Evolutionary conservation across 23 tunicate species (phyloP).

Genomic region (Ciona savignyi): DNA sequence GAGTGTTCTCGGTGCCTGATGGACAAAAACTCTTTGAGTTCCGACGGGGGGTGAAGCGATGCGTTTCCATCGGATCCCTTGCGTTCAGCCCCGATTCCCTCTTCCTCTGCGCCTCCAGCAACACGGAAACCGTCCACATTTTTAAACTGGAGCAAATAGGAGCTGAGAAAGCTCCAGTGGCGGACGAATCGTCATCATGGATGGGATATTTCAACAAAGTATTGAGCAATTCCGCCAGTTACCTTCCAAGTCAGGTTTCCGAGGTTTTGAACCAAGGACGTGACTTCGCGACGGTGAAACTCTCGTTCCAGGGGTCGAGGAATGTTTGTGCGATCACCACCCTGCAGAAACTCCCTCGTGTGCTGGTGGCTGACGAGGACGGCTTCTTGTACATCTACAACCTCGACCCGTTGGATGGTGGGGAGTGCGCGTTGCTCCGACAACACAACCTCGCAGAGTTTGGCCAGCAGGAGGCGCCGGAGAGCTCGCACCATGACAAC

Average conservation of each 20-base stretch:
- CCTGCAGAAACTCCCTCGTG: slow-evolving; percentile 32
- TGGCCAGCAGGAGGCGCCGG: too few relatives aligned
- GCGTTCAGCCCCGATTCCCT: slow-evolving; percentile 46
- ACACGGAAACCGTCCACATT: slow-evolving; percentile 80
- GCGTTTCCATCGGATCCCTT: slow-evolving; percentile 55
- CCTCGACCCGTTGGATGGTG: slow-evolving; percentile 46
- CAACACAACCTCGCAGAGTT: too few relatives aligned
- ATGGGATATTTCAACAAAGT: slow-evolving; percentile 57
- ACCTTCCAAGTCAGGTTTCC: slow-evolving; percentile 53
- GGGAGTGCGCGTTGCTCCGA: slow-evolving; percentile 58
- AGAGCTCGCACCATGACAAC: too few relatives aligned
- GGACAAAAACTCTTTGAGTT: slow-evolving; percentile 74
- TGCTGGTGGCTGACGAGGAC: slow-evolving; percentile 61
- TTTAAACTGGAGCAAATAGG: slow-evolving; percentile 39
- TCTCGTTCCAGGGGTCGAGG: slow-evolving; percentile 32
- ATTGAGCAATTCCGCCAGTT: slow-evolving; percentile 32
- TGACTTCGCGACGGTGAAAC: slow-evolving; percentile 72
- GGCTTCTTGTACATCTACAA: slow-evolving; percentile 79
- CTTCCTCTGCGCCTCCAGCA: slow-evolving; percentile 66
- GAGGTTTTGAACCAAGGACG: slow-evolving; percentile 60
- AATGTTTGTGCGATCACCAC: slow-evolving; percentile 54
- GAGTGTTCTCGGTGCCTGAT: slow-evolving; percentile 70
- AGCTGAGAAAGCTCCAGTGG: not conserved
- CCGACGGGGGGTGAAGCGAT: slow-evolving; percentile 71
- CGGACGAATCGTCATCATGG: slow-evolving; percentile 21